Conservation (phyloP, 1,140 invertebrate genomes). For the Meloidogyne hapla region DNA sequence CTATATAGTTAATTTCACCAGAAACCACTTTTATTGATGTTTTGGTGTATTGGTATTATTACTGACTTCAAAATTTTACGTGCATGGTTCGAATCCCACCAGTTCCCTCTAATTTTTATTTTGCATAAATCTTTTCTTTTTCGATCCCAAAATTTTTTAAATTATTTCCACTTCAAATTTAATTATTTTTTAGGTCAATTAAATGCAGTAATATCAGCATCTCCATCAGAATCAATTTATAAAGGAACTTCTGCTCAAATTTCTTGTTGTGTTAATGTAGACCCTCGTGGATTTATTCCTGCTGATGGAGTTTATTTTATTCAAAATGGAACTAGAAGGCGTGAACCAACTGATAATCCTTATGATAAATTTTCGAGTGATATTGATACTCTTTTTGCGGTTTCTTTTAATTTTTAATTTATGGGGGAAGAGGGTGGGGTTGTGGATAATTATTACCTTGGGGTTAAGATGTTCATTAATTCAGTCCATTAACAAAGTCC, state of each 20-base stretch:
- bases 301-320: conserved; percentile 55
- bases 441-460: too few species aligned
- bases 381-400: conserved; percentile 44
- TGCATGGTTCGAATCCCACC: not conserved
- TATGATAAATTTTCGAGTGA: conserved; percentile 51
- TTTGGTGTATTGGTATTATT: too few species aligned
- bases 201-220: conserved; percentile 42
- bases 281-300: conserved; percentile 54
- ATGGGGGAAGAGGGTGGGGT: too few species aligned
- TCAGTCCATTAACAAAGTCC: too few species aligned
- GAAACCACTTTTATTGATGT: too few species aligned
- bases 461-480: too few species aligned
- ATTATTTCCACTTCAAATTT: conserved; percentile 11
- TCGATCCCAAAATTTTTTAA: too few species aligned
- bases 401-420: conserved; percentile 5
- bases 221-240: conserved; percentile 50
- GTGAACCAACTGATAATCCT: conserved; percentile 51
- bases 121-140: conserved; percentile 1
- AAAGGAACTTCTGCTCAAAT: conserved; percentile 52
- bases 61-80: too few species aligned
- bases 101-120: not conserved
- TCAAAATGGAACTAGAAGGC: conserved; percentile 56
- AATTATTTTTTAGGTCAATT: conserved; percentile 55
- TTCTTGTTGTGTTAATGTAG: conserved; percentile 60
- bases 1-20: too few species aligned